A percentile compares a stretch with the other conserved stretches of the same genome.
phyloP scores from a whole-genome alignment of 92 coral and sea anemone species.

The Epizoanthus stellaris region DNA sequence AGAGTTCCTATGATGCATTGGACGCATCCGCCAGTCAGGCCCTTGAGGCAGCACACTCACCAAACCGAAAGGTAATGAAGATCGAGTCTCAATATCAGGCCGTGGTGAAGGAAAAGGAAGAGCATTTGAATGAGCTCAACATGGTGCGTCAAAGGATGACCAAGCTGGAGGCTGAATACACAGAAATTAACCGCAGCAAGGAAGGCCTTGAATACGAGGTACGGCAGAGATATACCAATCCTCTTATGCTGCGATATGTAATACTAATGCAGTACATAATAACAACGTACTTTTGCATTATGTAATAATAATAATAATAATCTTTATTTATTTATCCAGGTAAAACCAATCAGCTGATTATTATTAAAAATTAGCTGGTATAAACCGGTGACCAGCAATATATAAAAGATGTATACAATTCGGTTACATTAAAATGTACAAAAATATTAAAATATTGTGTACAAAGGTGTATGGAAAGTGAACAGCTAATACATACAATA shows the following conservation, averaged over 20 bases:
- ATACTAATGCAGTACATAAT: neutral
- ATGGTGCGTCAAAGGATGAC: conserved; percentile 38
- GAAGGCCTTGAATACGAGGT: conserved; percentile 59
- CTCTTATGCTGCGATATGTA: neutral
- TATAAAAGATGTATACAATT: no score
- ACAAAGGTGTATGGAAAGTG: no score
- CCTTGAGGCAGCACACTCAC: conserved; percentile 1
- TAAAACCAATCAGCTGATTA: no score
- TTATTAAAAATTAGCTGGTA: no score
- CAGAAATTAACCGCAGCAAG: conserved; percentile 29
- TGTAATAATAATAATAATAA: no score
- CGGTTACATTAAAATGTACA: no score
- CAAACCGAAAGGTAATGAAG: conserved; percentile 16
- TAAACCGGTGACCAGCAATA: no score
- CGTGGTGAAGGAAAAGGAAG: conserved; percentile 42
- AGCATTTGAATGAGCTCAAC: conserved; percentile 23
- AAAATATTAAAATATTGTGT: no score
- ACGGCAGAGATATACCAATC: neutral
- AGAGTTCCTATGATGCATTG: conserved; percentile 1
- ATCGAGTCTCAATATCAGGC: conserved; percentile 37
- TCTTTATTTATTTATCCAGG: no score
- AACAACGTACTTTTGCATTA: no score
- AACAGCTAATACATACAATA: no score
- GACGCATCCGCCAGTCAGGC: conserved; percentile 19
- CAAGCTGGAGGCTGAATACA: conserved; percentile 37